Evolutionary conservation across 2,113 vertebrate genomes (phyloP).

Genomic region (Spea multiplicata): DNA sequence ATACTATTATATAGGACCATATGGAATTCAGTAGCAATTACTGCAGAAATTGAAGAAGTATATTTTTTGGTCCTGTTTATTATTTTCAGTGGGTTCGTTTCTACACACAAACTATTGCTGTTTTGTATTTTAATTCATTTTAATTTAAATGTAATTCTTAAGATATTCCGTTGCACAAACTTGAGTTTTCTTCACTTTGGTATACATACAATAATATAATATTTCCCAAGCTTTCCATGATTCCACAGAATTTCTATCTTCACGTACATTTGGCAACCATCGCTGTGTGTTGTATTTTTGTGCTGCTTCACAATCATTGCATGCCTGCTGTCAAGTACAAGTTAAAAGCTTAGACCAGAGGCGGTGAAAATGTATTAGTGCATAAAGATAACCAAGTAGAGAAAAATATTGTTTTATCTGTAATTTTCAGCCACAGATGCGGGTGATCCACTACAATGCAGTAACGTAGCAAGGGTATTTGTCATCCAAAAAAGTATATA

Average conservation of each 20-base stretch:
- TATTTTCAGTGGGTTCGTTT: too few relatives aligned
- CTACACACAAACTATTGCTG: too few relatives aligned
- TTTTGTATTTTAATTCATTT: too few relatives aligned
- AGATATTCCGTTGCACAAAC: too few relatives aligned
- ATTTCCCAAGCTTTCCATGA: slow-evolving; percentile 1
- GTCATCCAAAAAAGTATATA: slow-evolving; percentile 14
- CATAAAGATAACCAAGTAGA: slow-evolving; percentile 30
- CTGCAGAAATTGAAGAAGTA: too few relatives aligned
- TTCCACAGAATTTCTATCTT: not conserved
- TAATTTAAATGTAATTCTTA: too few relatives aligned
- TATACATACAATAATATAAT: too few relatives aligned
- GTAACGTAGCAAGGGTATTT: slow-evolving; percentile 24
- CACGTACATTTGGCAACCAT: slow-evolving; percentile 1
- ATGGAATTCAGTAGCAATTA: too few relatives aligned
- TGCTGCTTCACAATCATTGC: not conserved
- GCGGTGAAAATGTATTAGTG: slow-evolving; percentile 19
- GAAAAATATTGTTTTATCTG: slow-evolving; percentile 23
- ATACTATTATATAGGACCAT: too few relatives aligned
- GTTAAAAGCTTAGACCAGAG: slow-evolving; percentile 14
- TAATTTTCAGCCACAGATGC: slow-evolving; percentile 17
- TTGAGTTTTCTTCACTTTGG: too few relatives aligned
- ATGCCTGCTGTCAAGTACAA: slow-evolving; percentile 11
- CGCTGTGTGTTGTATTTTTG: not conserved
- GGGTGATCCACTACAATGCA: slow-evolving; percentile 34
- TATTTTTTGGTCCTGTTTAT: too few relatives aligned